Evolutionary conservation across 2,113 vertebrate genomes (phyloP), one percentile per base, ranked within the genome.

Genomic region (Onychostoma macrolepis): DNA sequence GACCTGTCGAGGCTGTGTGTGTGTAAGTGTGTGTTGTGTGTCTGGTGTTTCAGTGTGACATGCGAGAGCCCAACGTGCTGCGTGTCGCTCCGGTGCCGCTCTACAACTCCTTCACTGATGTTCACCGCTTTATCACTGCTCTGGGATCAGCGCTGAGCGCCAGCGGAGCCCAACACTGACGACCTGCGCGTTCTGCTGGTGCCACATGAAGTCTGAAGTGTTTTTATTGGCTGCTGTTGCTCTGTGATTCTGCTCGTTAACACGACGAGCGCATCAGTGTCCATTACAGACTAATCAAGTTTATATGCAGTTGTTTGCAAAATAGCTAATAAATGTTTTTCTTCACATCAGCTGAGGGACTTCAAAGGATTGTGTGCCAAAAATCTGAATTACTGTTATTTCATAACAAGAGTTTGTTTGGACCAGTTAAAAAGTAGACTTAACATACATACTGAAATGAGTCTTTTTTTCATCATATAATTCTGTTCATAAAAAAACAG

Each of bases 21-120:
- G n/a, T 78, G 13, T 78, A 4, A 63, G 58, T 28, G 36, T 58
- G 8, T 45, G 38, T 75, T 13, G 28, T 80, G 24, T 63, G 79
- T 80, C 56, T 81, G 58, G 28, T 89, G 85, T 91, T 89, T 13
- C 93, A 99, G 98, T 97, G 97, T 90, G 98, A 99, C 94, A 95
- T 97, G 93, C 90, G 98, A 30, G 97, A 98, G 89, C 97, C 97
- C 63, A 91, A 95, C 0, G 95, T 97, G 69, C 94, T 99, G 72
- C 95, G 97, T 0, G 10, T 99, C 4, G 95, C 97, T 84, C 98
- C 98, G 1, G 95, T 95, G 89, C 98, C 98, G 87, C 97, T 99
- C 87, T 99, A 99, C 95, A 99, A 99, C 94, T 96, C 97, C 85
- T 99, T 99, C 93, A 91, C 30, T 6, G 98, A 99, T 61, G 96